Evolutionary conservation across 1,140 invertebrate species (phyloP).

Genomic region (Bombus affinis): DNA sequence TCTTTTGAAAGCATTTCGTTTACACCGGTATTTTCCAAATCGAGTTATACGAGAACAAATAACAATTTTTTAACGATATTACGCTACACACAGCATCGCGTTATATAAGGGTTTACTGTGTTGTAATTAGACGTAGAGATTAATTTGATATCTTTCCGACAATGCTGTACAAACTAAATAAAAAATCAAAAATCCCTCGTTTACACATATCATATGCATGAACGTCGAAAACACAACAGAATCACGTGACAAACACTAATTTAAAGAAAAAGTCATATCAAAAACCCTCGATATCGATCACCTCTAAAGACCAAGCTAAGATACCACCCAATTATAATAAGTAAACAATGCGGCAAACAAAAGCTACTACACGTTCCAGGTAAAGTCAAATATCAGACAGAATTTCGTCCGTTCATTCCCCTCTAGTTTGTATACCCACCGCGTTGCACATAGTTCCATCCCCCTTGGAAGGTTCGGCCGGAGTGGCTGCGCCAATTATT

Average conservation of each 20-base stretch:
- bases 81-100: too few relatives aligned
- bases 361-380: neutral
- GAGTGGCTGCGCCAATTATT: conserved; percentile 25
- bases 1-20: too few relatives aligned
- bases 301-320: neutral
- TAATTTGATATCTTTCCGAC: too few relatives aligned
- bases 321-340: neutral
- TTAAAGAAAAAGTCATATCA: neutral
- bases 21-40: too few relatives aligned
- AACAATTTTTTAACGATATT: too few relatives aligned
- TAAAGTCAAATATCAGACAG: neutral
- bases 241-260: too few relatives aligned
- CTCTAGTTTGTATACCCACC: neutral
- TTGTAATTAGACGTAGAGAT: too few relatives aligned
- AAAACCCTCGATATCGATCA: neutral
- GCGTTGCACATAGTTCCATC: too few relatives aligned
- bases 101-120: too few relatives aligned
- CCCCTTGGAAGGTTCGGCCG: neutral
- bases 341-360: neutral
- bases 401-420: neutral
- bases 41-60: too few relatives aligned
- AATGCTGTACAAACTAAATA: too few relatives aligned
- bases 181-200: neutral
- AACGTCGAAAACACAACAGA: too few relatives aligned
- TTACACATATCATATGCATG: neutral